Conservation (phyloP, 1,140 invertebrate species). For the Andrena cerasifolii region DNA sequence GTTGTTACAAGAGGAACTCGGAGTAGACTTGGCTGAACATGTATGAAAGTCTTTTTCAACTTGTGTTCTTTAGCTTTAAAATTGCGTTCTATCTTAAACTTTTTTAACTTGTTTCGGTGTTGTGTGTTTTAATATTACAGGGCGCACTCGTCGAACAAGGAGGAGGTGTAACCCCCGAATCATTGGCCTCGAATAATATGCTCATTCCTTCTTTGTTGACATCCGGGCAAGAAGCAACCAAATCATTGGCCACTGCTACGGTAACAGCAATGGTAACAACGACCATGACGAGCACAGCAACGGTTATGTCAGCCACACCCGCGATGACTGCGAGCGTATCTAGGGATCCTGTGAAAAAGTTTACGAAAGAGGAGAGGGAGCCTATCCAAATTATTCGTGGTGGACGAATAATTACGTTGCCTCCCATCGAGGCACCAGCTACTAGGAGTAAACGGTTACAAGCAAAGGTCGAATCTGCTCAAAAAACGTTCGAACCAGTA, state of each 20-base stretch:
- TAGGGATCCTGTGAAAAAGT: slow-evolving; percentile 54
- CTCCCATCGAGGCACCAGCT: slow-evolving; percentile 90
- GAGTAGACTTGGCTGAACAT: slow-evolving; percentile 77
- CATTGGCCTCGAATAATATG: slow-evolving; percentile 37
- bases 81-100: not conserved
- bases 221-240: slow-evolving; percentile 38
- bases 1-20: slow-evolving; percentile 80
- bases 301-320: not conserved
- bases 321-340: not conserved
- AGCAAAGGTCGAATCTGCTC: slow-evolving; percentile 68
- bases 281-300: not conserved
- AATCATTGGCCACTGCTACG: slow-evolving; percentile 1
- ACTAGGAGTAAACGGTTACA: slow-evolving; percentile 84
- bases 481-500: slow-evolving; percentile 44
- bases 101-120: not conserved
- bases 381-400: slow-evolving; percentile 88
- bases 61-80: not conserved
- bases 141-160: slow-evolving; percentile 62
- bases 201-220: slow-evolving; percentile 34
- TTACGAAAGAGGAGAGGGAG: slow-evolving; percentile 78
- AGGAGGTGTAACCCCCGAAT: slow-evolving; percentile 52
- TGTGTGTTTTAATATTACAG: slow-evolving; percentile 42
- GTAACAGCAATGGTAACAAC: not conserved
- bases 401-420: slow-evolving; percentile 88
- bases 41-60: slow-evolving; percentile 64